Conservation (phyloP, 2,888 invertebrate genomes). For the Fissipunctia ypsillon region DNA sequence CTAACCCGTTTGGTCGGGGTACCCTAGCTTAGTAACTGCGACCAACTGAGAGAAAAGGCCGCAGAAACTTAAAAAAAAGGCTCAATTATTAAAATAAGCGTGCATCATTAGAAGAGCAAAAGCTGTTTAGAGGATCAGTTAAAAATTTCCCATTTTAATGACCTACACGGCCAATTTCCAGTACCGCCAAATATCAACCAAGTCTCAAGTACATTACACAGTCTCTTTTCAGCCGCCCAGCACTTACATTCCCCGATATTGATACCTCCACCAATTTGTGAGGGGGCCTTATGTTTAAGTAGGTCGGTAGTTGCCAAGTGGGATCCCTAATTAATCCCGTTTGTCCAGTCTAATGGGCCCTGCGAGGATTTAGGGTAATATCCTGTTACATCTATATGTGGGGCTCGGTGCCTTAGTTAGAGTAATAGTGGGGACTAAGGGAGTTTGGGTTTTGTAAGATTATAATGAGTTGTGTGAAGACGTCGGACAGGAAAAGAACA, state of each 20-base stretch:
- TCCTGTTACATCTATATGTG: constrained; percentile 46
- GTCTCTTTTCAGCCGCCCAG: neutral
- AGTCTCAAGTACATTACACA: neutral
- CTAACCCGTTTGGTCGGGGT: no score
- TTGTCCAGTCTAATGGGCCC: constrained; percentile 64
- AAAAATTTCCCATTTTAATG: no score
- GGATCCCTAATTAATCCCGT: constrained; percentile 63
- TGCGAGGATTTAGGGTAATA: constrained; percentile 53
- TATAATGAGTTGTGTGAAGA: constrained; percentile 23
- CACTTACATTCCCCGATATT: constrained; percentile 29
- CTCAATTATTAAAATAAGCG: no score
- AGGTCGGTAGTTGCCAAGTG: constrained; percentile 53
- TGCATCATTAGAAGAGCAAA: no score
- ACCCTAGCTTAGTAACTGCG: no score
- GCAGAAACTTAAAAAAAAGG: no score
- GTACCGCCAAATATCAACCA: neutral
- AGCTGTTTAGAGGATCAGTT: no score
- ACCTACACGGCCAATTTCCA: neutral
- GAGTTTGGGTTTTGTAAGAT: constrained; percentile 10
- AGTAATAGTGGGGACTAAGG: constrained; percentile 22
- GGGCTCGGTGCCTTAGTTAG: constrained; percentile 14
- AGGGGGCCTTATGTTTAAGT: constrained; percentile 47
- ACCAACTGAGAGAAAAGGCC: no score
- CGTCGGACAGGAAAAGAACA: neutral
- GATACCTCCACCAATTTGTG: constrained; percentile 53